phyloP scores from a whole-genome alignment of 35 echinoderm and acorn worm genomes.

The Lytechinus pictus region DNA sequence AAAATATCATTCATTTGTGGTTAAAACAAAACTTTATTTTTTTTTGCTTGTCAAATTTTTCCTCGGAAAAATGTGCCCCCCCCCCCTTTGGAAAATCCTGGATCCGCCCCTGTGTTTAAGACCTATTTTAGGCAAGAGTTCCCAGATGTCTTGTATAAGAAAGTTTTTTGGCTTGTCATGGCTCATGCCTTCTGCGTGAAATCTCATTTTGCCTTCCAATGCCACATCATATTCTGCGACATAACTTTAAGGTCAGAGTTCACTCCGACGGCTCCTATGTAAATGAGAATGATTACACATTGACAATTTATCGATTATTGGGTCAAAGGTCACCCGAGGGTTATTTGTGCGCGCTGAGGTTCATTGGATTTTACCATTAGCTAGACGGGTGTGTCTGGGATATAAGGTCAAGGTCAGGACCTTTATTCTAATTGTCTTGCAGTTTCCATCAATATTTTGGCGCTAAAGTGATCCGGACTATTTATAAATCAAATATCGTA shows the following conservation, averaged over 20 bases:
- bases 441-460: neutral
- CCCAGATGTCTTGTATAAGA: neutral
- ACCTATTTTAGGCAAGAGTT: no score
- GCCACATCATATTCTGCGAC: no score
- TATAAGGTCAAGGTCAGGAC: conserved; percentile 45
- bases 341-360: neutral
- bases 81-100: no score
- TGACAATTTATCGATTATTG: conserved; percentile 47
- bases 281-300: neutral
- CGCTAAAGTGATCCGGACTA: neutral
- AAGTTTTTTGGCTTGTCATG: neutral
- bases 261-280: neutral
- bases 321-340: conserved; percentile 24
- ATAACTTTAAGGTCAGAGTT: conserved; percentile 39
- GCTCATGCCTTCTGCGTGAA: neutral
- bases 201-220: neutral
- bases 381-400: neutral
- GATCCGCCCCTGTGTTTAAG: no score
- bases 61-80: no score
- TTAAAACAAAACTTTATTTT: no score
- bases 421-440: neutral
- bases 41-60: no score
- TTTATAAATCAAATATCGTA: neutral
- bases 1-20: no score
- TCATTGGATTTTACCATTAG: conserved; percentile 11